These are phyloP conservation scores for Aix galericulata DNA, from an alignment of 2,113 vertebrate genomes.

Conservation along the genomic window DNA sequence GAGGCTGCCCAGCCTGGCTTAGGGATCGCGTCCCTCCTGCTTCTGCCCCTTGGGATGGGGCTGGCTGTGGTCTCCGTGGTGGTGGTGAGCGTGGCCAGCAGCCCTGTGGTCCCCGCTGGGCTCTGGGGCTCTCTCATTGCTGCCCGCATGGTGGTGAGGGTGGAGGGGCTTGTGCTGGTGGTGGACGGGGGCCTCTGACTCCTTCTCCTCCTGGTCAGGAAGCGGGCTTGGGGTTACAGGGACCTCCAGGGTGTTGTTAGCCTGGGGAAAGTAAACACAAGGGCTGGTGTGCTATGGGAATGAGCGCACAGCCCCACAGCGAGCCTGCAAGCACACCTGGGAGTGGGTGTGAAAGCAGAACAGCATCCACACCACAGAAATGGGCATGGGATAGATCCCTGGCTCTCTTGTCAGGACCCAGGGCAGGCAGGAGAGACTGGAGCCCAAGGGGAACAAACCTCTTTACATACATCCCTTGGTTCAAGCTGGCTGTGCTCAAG, in stretches of 20 bases:
- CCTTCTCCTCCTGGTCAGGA: not conserved
- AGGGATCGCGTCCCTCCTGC: not conserved
- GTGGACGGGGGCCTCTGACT: not conserved
- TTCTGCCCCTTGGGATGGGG: not conserved
- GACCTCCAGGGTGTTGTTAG: constrained; percentile 8
- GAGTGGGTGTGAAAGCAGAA: not conserved
- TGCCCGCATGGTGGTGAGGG: not conserved
- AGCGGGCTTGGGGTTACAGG: not conserved
- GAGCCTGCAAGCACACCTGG: not conserved
- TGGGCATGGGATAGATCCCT: not conserved
- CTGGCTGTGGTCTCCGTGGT: not conserved
- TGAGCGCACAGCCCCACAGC: not conserved
- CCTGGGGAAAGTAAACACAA: constrained; percentile 11
- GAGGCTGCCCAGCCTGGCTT: not conserved
- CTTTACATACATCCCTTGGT: not conserved
- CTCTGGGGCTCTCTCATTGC: not conserved
- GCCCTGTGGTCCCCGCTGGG: not conserved
- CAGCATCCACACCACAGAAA: not conserved
- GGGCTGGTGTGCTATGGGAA: not conserved
- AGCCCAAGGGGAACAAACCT: not conserved
- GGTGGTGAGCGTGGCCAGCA: not conserved
- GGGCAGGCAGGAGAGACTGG: not conserved
- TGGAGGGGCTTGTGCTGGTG: not conserved
- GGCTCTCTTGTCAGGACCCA: not conserved
- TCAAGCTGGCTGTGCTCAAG: not conserved